Conservation (phyloP, 2,888 invertebrate genomes). For the Rosalia funebris region DNA sequence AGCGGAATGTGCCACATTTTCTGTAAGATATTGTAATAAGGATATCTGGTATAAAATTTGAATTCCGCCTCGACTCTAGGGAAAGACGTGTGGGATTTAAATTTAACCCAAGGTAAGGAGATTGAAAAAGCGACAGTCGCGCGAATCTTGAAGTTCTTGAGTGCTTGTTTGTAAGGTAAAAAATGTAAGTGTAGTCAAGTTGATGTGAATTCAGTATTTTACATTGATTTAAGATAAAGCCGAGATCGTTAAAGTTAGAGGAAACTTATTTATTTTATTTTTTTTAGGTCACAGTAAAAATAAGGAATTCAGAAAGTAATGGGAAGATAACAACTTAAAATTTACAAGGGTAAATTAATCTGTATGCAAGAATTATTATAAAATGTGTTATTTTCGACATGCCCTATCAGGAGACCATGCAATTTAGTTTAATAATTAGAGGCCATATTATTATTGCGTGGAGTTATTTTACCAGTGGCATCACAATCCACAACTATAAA, state of each 20-base stretch:
- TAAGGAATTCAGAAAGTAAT: too few relatives aligned
- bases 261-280: too few relatives aligned
- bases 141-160: not conserved
- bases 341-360: too few relatives aligned
- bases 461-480: too few relatives aligned
- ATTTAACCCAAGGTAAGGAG: conserved; percentile 7
- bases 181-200: not conserved
- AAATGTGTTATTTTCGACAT: too few relatives aligned
- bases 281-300: too few relatives aligned
- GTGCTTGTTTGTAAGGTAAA: conserved; percentile 11
- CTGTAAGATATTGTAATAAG: conserved; percentile 19
- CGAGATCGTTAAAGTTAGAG: not conserved
- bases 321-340: too few relatives aligned
- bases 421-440: too few relatives aligned
- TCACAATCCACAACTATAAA: too few relatives aligned
- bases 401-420: too few relatives aligned
- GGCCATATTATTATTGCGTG: too few relatives aligned
- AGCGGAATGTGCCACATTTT: conserved; percentile 6
- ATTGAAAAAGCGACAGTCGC: conserved; percentile 16
- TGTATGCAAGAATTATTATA: too few relatives aligned
- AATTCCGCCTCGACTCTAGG: conserved; percentile 6
- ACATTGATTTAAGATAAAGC: not conserved
- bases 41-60: conserved; percentile 11
- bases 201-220: not conserved
- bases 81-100: conserved; percentile 16